Evolutionary conservation across 2,888 invertebrate genomes (phyloP), one percentile per base, ranked within the genome.

Genomic region (Listrodromus nycthemerus): DNA sequence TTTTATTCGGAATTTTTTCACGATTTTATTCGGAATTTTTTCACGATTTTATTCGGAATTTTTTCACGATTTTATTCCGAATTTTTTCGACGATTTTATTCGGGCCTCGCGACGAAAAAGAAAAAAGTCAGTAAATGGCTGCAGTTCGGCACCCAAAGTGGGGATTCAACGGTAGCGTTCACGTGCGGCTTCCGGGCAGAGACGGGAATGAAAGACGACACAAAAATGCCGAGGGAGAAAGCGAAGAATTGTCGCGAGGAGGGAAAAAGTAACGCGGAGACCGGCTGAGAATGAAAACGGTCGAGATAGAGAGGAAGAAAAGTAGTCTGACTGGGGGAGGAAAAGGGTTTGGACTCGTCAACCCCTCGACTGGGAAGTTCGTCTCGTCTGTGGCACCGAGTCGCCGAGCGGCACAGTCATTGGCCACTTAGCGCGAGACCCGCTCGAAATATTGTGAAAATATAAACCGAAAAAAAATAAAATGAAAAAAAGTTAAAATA

Each of bases 81-180:
- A n/a, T n/a, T n/a, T n/a, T n/a, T n/a, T n/a, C n/a, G n/a, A n/a
- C n/a, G n/a, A n/a, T n/a, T n/a, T n/a, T n/a, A 27, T 48, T 16
- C 50, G 10, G 55, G 33, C 27, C 24, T 58, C 33, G 55, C 19
- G 33, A 58, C 45, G 45, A 13, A 45, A 27, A 37, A 61, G 48
- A 50, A 69, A 70, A 63, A 71, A 74, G 73, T 76, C 78, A 81
- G 78, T 87, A 87, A 88, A 88, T 87, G 83, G 86, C 87, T 85
- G 86, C 86, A 86, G 85, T 82, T 88, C 87, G 81, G 87, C 87
- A 82, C 50, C 33, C 50, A 50, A 50, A 75, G 74, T 65, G 52
- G 21, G 16, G 10, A 52, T 24, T 52, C 76, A 73, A 83, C 79
- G 73, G 74, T 21, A 33, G 63, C 37, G 24, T 10, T 55, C 41